These are phyloP conservation scores for Clostera curtula DNA, from an alignment of 2,888 invertebrate genomes.

Conservation along the genomic window DNA sequence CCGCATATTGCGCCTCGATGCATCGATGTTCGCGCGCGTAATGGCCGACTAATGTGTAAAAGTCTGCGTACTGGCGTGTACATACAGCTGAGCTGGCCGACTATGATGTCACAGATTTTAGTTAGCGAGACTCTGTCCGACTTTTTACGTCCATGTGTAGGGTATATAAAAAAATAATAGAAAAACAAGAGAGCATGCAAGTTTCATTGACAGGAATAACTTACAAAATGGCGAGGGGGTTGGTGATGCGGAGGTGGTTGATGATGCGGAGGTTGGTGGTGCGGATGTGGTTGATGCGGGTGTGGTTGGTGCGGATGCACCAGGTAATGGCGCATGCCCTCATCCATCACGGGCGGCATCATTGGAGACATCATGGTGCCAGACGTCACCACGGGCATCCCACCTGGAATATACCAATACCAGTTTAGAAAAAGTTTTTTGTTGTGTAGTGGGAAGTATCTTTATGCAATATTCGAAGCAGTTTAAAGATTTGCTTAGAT, in stretches of 20 bases:
- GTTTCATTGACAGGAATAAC: conserved; percentile 30
- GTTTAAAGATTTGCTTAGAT: too few species aligned
- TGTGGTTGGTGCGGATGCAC: conserved; percentile 73
- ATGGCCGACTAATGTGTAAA: too few species aligned
- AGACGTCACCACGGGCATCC: conserved; percentile 93
- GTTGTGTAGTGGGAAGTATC: too few species aligned
- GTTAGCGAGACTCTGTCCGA: too few species aligned
- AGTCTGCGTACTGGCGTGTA: too few species aligned
- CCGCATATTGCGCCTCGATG: too few species aligned
- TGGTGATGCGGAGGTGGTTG: conserved; percentile 84
- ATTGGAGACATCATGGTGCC: conserved; percentile 82
- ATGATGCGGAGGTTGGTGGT: conserved; percentile 69
- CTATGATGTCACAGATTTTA: too few species aligned
- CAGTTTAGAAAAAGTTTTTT: not conserved
- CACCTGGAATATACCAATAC: conserved; percentile 38
- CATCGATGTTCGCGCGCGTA: too few species aligned
- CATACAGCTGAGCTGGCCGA: too few species aligned
- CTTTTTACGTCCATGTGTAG: too few species aligned
- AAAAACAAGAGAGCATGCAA: not conserved
- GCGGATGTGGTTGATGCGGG: conserved; percentile 67
- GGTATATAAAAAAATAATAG: too few species aligned
- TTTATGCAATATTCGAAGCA: too few species aligned
- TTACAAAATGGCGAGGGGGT: conserved; percentile 80
- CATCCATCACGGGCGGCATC: conserved; percentile 94
- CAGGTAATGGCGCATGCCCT: conserved; percentile 92